Base-by-base conservation (phyloP, 2,113 vertebrate species). In the Tenrec ecaudatus region DNA sequence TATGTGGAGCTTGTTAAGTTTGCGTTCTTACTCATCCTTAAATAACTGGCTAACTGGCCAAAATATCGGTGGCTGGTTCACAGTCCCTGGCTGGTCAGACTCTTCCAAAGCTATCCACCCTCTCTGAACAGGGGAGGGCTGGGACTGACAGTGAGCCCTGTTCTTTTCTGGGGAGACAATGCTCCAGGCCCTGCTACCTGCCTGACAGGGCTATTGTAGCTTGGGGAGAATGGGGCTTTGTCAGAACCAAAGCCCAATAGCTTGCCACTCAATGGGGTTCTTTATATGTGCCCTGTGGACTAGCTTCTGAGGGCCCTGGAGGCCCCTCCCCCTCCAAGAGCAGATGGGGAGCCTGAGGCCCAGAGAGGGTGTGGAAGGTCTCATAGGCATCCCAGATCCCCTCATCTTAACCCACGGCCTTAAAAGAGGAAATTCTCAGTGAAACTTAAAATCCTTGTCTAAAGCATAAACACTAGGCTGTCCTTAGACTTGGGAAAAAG, bases 191-290 rank as follows among this genome's bases (percentile, higher is more conserved):
- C 86, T 81, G 77, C 86, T 96, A 95, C 96, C 96, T 96, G 88
- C 93, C 95, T 96, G 80, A 97, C 97, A 96, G 66, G 92, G 94
- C 95, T 93, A 95, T 97, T 97, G 97, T 97, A 88, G 89, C 86
- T 84, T 0, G 0, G 83, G 86, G 82, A 97, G 95, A 97, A 97
- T 97, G 95, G 95, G 94, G 92, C 95, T 97, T 97, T 97, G 96
- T 97, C 79, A 86, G 93, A 58, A 75, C 64, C 69, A 85, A 88
- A 91, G 93, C 38, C 58, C 23, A 94, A 47, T 40, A 93, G 92
- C 17, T 89, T 40, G 36, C 1, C 20, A 57, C 69, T 97, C 95
- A 97, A 97, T 96, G n/a, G 93, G 53, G 76, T 71, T 43, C 71
- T 96, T 97, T 93, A 81, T 97, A 60, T 93, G 79, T 69, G 80